A percentile compares a stretch with the other conserved stretches of the same genome.
Conservation (phyloP, 2,888 invertebrate species). For the Eudemis profundana region DNA sequence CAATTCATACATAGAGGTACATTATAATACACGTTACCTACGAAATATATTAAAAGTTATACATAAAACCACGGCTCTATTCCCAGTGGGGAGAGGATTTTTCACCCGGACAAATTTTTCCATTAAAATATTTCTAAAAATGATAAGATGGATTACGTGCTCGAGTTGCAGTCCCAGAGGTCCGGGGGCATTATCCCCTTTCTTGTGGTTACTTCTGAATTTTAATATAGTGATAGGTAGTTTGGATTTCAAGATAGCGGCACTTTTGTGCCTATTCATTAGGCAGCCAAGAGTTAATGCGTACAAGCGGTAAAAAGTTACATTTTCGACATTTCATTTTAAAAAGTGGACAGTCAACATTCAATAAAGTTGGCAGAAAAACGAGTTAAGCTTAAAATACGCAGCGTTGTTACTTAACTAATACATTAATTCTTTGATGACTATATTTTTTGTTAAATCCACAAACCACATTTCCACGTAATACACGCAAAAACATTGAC, state of each 20-base stretch:
- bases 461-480: background rate
- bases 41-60: conserved; percentile 48
- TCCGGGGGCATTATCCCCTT: conserved; percentile 66
- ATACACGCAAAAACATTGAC: background rate
- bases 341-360: too few relatives aligned
- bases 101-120: conserved; percentile 73
- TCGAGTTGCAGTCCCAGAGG: conserved; percentile 76
- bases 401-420: too few relatives aligned
- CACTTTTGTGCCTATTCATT: background rate
- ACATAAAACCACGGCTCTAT: conserved; percentile 48
- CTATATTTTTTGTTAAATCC: background rate
- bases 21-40: too few relatives aligned
- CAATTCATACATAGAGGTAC: too few relatives aligned
- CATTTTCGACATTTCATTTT: too few relatives aligned
- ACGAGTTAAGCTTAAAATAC: too few relatives aligned
- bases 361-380: too few relatives aligned
- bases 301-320: too few relatives aligned
- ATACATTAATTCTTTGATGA: too few relatives aligned
- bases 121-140: conserved; percentile 75
- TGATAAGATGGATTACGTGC: conserved; percentile 83
- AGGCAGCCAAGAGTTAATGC: too few relatives aligned
- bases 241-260: conserved; percentile 28
- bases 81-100: conserved; percentile 68
- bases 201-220: conserved; percentile 59
- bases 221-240: conserved; percentile 45